Conservation (phyloP, 2,797 vertebrate genomes). For the Cygnus olor region DNA sequence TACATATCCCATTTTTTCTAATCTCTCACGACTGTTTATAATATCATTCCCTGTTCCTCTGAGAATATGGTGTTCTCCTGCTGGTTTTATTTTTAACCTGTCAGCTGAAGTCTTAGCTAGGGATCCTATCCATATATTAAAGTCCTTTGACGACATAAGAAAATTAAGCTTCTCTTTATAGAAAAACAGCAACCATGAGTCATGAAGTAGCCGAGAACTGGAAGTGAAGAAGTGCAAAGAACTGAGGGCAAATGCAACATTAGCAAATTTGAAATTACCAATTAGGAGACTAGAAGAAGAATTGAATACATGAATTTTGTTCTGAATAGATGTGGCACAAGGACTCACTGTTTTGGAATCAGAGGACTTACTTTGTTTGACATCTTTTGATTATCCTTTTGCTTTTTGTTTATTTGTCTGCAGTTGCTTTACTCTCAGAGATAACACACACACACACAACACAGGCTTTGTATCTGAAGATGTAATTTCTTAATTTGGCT, state of each 20-base stretch:
- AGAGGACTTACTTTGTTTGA: not conserved
- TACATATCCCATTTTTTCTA: not conserved
- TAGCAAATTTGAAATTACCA: not conserved
- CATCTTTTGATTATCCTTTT: not conserved
- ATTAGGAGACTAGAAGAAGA: not conserved
- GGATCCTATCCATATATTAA: not conserved
- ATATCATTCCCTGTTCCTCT: not conserved
- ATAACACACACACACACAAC: too few relatives aligned
- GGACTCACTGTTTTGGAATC: not conserved
- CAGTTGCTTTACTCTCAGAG: not conserved
- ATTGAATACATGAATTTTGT: not conserved
- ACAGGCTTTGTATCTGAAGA: not conserved
- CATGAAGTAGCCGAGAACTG: not conserved
- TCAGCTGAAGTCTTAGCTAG: not conserved
- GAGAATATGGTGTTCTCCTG: not conserved
- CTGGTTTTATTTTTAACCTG: not conserved
- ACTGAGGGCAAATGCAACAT: accelerated
- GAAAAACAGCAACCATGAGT: not conserved
- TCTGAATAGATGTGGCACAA: not conserved
- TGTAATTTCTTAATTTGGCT: not conserved
- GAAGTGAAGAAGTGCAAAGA: not conserved
- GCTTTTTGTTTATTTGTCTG: not conserved
- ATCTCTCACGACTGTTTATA: not conserved
- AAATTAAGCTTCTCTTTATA: not conserved
- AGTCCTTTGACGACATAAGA: not conserved